Evolutionary conservation across 2,888 invertebrate species (phyloP), one percentile per base, ranked within the genome.

Genomic region (Microctonus hyperodae): DNA sequence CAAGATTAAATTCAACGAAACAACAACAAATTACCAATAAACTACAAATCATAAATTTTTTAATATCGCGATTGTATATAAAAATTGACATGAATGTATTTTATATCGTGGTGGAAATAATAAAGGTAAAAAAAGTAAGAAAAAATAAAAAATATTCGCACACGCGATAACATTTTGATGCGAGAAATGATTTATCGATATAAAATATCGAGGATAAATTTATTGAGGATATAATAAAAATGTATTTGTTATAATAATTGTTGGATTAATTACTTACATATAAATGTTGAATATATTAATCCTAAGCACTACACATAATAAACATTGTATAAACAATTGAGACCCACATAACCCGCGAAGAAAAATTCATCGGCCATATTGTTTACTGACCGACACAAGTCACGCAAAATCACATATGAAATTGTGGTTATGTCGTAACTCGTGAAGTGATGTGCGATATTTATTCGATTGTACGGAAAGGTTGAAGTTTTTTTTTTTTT

Each of bases 311-410:
- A 56, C 55, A 66, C 68, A 58, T 59, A 66, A 65, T 61, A 65
- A 69, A 74, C 72, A 70, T 65, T 63, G 64, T 63, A 70, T 70
- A 64, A 67, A 70, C 61, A 67, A 64, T 65, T 67, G 62, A 68
- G 68, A n/a, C 77, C 78, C 74, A 80, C 80, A 79, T 80, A 78
- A 79, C 80, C 78, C 78, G 73, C 78, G 74, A 71, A 77, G 76
- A 69, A 72, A 73, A 71, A 73, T 73, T 67, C 74, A 76, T 73
- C 78, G 76, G 80, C 79, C 79, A 79, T 79, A 79, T 79, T 79
- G 80, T 80, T 79, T 79, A 80, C 78, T 48, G 48, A 44, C 44
- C 44, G 44, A 44, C 44, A 37, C 7, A n/a, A 16, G 16, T n/a
- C n/a, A n/a, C n/a, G n/a, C n/a, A n/a, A n/a, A n/a, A n/a, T n/a